Base-by-base conservation (phyloP, 2,797 vertebrate genomes). In the Ataeniobius toweri region DNA sequence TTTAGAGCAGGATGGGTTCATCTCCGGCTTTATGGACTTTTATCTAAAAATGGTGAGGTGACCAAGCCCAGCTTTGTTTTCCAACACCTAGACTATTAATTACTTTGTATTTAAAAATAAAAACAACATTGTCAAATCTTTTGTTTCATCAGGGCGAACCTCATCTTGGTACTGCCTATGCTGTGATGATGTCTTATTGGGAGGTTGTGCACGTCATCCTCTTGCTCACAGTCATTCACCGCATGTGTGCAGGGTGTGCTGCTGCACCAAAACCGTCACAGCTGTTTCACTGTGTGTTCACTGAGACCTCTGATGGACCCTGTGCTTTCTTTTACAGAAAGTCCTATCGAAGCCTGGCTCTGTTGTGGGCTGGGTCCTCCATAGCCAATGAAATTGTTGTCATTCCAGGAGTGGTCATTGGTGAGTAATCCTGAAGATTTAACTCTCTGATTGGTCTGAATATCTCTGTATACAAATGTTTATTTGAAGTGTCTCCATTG, bases 171-270 rank as follows among this genome's bases (percentile, higher is more conserved):
- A 94, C 96, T 0, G 95, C 97, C 0, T 96, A 98, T 0, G 96
- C 96, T 26, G 89, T 98, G 74, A 94, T 97, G 94, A 96, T 95
- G 95, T 97, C 96, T 69, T 98, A 98, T 90, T 99, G 98, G 98
- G 96, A 98, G 20, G 78, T 93, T 0, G 76, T 97, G 48, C 96
- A 98, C 92, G 96, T 96, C 5, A 31, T 90, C 53, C 95, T 98
- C 72, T 96, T 96, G 89, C 94, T 98, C 71, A 14, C 86, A 22
- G 96, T 98, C 91, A 92, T 96, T 55, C 86, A 83, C 1, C 92
- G 94, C 84, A 96, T 98, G 84, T 89, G 94, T 71, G 85, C 73
- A 70, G 91, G 95, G 97, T 98, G 90, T 92, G 85, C 9, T 39
- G 68, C 28, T 13, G 36, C 4, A 3, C 51, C 24, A 1, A 24